Evolutionary conservation across 1,140 invertebrate genomes (phyloP), one percentile per base, ranked within the genome.

Genomic region (Brachionus asplanchnoidis): DNA sequence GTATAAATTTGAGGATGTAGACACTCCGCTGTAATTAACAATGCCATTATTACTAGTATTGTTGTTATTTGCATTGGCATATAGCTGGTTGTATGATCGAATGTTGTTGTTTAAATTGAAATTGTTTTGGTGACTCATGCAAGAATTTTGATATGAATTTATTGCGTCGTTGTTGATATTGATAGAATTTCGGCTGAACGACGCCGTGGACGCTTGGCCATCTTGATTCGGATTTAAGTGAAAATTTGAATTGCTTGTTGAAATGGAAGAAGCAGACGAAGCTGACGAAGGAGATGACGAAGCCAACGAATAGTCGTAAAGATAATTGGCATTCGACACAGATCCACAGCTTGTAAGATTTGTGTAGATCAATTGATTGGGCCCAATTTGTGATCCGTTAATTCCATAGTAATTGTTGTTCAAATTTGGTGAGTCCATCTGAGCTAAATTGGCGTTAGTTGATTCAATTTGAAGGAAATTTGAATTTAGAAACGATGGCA

Each of bases 391-490:
- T 26, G 28, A 50, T 20, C 78, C 78, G 12, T 56, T 65, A n/a
- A 80, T 14, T 23, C 20, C 20, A 53, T 80, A 53, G n/a, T 32
- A 65, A 17, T 20, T 60, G 11, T 56, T 60, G 23, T 17, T 60
- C 50, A 56, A 32, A 80, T 56, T 80, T 14, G 46, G 5, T 6
- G 50, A 28, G 9, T 53, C 56, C 7, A 53, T 80, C 8, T 65
- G 56, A 12, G 23, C 78, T 20, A 53, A n/a, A 11, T 80, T 28
- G 17, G 5, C 46, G 23, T 46, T 36, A 17, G 26, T 80, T 28
- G 42, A 14, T n/a, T 80, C 78, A 23, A 80, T 17, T 20, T 80
- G 78, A 53, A 80, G 46, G 46, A 80, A 80, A 80, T 53, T 80
- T n/a, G 78, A 40, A 40, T 17, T 42, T 42, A 80, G 40, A 20